Evolutionary conservation across 2,113 vertebrate genomes (phyloP).

Genomic region (Sturnus vulgaris): DNA sequence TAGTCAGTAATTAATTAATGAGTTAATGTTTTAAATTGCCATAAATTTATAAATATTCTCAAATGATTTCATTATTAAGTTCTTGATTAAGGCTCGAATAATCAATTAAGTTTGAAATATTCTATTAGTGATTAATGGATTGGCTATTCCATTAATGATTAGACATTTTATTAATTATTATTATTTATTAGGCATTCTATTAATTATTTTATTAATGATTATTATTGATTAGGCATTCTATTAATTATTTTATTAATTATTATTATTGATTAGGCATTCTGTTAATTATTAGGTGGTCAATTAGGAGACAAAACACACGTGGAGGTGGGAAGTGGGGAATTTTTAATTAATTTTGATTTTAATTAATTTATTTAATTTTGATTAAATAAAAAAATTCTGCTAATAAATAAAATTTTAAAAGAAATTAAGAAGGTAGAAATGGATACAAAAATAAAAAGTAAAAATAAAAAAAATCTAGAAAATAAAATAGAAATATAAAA

Average conservation of each 20-base stretch:
- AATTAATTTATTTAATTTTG: background rate
- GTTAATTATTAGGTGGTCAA: background rate
- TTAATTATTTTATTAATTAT: too few species aligned
- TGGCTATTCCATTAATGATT: background rate
- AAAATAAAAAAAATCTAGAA: background rate
- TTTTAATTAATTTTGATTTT: background rate
- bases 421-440: background rate
- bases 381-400: background rate
- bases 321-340: too few species aligned
- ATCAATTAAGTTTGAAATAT: background rate
- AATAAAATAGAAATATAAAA: background rate
- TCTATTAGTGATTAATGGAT: background rate
- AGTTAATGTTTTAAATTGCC: too few species aligned
- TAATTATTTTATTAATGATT: too few species aligned
- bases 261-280: background rate
- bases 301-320: background rate
- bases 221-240: background rate
- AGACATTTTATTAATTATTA: background rate
- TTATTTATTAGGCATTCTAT: background rate
- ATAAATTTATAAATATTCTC: background rate
- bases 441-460: background rate
- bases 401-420: background rate
- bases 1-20: too few species aligned
- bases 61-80: too few species aligned
- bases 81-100: background rate